Evolutionary conservation across 2,113 vertebrate species (phyloP), one percentile per base, ranked within the genome.

Genomic region (Corynorhinus townsendii): DNA sequence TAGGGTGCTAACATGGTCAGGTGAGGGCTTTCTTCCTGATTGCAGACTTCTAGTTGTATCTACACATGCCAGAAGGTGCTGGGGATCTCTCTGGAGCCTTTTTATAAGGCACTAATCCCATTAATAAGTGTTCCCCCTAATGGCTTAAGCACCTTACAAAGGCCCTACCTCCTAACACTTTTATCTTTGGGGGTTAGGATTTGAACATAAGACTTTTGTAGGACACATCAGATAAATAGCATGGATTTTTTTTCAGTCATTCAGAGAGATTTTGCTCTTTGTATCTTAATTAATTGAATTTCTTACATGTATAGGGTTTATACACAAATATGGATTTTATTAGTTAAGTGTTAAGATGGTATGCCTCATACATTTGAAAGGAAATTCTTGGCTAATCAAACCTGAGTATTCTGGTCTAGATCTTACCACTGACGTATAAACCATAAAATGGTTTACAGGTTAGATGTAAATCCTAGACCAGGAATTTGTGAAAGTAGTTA

Each of bases 301-400:
- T 90, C 38, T 88, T 96, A 19, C 3, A 3, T 84, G 10, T 91
- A 54, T 4, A 80, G 54, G 8, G 17, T 91, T 91, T 94, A 73
- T 94, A 96, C 91, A 26, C 95, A 77, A 93, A 94, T 30, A 38
- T 59, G 22, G 52, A 52, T 89, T 86, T 96, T 84, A 69, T 69
- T 71, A 75, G 26, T 82, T 80, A 81, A 72, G 28, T 76, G 54
- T 68, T 84, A 91, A 86, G 26, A 71, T 80, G 16, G 8, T 86
- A 90, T 84, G 7, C 28, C 43, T 24, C 16, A 12, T 77, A 64
- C 9, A 38, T 91, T 91, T 84, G 73, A 94, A 96, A 79, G 28
- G 33, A 91, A 73, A 35, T 35, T 91, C 52, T 91, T 85, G 64
- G 62, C 68, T 90, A 64, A 73, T 91, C 75, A 93, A 56, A 76